A percentile compares a stretch with the other conserved stretches of the same genome.
Conservation (phyloP, 2,113 vertebrate genomes). For the Gopherus evgoodei region DNA sequence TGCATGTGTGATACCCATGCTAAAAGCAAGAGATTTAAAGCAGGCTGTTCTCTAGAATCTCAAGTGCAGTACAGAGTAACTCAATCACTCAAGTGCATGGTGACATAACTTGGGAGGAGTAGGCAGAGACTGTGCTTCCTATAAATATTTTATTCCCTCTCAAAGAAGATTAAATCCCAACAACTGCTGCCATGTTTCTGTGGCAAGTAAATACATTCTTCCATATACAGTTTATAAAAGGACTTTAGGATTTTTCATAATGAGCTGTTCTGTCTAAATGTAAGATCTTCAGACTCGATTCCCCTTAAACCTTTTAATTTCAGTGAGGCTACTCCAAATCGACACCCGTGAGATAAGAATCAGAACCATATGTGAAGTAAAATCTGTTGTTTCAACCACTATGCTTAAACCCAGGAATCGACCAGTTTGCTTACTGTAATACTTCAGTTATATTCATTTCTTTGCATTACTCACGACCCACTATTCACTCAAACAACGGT, state of each 20-base stretch:
- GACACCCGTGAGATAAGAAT: background rate
- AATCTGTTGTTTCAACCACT: background rate
- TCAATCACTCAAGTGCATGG: background rate
- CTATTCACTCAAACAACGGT: background rate
- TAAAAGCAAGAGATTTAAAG: background rate
- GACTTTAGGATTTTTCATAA: background rate
- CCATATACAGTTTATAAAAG: background rate
- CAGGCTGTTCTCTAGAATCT: background rate
- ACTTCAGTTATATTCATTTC: background rate
- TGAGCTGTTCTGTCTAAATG: background rate
- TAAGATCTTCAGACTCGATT: background rate
- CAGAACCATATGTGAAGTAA: background rate
- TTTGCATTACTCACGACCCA: background rate
- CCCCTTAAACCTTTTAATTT: background rate
- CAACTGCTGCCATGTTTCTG: constrained; percentile 3
- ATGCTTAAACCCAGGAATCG: background rate
- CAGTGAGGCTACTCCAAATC: background rate
- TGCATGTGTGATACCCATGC: background rate
- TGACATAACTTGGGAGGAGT: background rate
- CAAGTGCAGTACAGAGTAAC: background rate
- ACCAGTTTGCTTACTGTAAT: constrained; percentile 11
- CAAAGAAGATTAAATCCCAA: background rate
- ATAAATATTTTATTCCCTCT: background rate
- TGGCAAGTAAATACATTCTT: background rate
- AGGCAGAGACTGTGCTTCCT: background rate